These are phyloP conservation scores for Metopolophium dirhodum DNA, from an alignment of 1,140 invertebrate species.

Conservation along the genomic window DNA sequence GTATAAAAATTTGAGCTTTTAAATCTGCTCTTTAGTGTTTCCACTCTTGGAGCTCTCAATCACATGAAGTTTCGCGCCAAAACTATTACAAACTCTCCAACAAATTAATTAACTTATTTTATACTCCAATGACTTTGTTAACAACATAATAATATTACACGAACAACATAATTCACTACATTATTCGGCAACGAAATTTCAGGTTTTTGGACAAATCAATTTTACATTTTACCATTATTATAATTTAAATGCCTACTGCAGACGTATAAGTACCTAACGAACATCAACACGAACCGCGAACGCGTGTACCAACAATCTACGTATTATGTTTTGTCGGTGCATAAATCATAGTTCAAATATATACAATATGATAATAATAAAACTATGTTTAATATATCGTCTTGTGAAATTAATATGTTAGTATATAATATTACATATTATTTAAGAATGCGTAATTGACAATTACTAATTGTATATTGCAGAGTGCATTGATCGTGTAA, in stretches of 20 bases:
- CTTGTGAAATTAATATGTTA: background rate
- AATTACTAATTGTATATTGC: background rate
- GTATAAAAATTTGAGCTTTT: background rate
- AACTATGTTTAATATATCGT: background rate
- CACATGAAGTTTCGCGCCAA: background rate
- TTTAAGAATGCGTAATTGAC: background rate
- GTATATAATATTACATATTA: background rate
- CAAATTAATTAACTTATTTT: conserved; percentile 21
- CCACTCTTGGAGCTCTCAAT: background rate
- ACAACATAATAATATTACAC: background rate
- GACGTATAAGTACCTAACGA: background rate
- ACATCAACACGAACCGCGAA: background rate
- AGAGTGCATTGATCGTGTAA: background rate
- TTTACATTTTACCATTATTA: background rate
- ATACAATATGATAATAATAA: background rate
- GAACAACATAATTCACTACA: background rate
- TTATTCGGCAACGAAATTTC: background rate
- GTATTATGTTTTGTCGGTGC: background rate
- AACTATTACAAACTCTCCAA: background rate
- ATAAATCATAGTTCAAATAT: background rate
- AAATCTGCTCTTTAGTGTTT: background rate
- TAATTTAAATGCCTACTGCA: background rate
- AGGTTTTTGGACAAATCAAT: background rate
- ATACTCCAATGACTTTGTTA: background rate
- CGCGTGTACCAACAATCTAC: background rate